Percentiles rank a stretch among this genome's conserved stretches.
These are phyloP conservation scores for Polylopha cassiicola DNA, from an alignment of 2,888 invertebrate genomes.

Conservation along the genomic window DNA sequence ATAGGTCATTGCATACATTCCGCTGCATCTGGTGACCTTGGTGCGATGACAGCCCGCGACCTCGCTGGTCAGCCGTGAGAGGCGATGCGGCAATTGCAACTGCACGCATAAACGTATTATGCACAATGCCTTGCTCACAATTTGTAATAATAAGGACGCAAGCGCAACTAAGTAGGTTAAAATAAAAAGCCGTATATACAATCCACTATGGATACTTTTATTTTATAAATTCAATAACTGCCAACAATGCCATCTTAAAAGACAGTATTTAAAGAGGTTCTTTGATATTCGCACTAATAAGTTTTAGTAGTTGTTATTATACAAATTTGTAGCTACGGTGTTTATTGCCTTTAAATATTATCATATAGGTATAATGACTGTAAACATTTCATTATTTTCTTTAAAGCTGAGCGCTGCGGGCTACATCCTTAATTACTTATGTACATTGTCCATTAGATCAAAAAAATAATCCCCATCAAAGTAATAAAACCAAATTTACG, in stretches of 20 bases:
- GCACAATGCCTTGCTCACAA: slow-evolving; percentile 1
- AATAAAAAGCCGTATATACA: too few species aligned
- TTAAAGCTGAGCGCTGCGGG: slow-evolving; percentile 9
- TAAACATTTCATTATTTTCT: neutral
- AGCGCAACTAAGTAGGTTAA: neutral
- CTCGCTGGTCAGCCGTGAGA: slow-evolving; percentile 14
- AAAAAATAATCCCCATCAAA: too few species aligned
- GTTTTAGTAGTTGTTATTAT: too few species aligned
- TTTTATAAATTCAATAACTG: too few species aligned
- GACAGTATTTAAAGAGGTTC: too few species aligned
- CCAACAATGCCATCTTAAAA: too few species aligned
- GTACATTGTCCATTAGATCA: too few species aligned
- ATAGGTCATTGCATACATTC: slow-evolving; percentile 16
- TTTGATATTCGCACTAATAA: too few species aligned
- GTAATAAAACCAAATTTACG: too few species aligned
- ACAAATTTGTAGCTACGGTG: too few species aligned
- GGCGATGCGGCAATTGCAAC: slow-evolving; percentile 20
- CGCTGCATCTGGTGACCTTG: slow-evolving; percentile 20
- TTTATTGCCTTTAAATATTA: neutral
- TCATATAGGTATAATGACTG: slow-evolving; percentile 4
- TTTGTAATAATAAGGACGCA: neutral
- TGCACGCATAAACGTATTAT: slow-evolving; percentile 15
- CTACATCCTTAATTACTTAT: slow-evolving; percentile 5
- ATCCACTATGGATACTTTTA: too few species aligned
- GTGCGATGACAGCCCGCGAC: slow-evolving; percentile 14